Conservation (phyloP, 1,140 invertebrate genomes). For the Drosophila yakuba region DNA sequence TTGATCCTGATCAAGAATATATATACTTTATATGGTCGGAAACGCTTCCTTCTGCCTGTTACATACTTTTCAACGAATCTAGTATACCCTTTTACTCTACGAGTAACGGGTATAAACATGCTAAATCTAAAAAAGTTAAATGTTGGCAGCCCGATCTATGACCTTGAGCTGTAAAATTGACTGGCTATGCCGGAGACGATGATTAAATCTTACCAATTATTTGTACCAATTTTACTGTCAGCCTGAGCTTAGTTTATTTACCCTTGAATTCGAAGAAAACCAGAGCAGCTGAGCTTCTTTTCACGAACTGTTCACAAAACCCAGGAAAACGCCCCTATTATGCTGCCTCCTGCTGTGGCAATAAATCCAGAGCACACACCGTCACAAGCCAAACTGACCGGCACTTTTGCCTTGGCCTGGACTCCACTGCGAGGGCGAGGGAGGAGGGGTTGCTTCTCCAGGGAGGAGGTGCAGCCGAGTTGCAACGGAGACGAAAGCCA, state of each 20-base stretch:
- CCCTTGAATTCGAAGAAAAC: slow-evolving; percentile 20
- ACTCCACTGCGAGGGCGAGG: slow-evolving; percentile 30
- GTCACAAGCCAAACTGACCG: slow-evolving; percentile 43
- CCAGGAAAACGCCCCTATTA: slow-evolving; percentile 17
- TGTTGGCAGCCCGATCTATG: neutral
- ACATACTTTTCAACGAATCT: too few relatives aligned
- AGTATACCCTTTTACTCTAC: too few relatives aligned
- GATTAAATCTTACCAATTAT: slow-evolving; percentile 8
- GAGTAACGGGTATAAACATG: too few relatives aligned
- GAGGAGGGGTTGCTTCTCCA: slow-evolving; percentile 5
- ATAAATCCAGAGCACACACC: slow-evolving; percentile 75
- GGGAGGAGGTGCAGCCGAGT: slow-evolving; percentile 1
- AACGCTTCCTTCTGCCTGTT: too few relatives aligned
- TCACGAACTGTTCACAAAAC: slow-evolving; percentile 6
- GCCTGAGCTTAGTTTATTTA: slow-evolving; percentile 20
- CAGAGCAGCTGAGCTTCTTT: slow-evolving; percentile 18
- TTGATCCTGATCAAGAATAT: too few relatives aligned
- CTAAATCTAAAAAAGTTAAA: neutral
- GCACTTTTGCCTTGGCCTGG: slow-evolving; percentile 74
- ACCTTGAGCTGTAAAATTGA: neutral
- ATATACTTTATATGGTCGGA: too few relatives aligned
- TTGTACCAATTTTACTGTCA: slow-evolving; percentile 25
- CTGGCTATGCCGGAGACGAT: neutral
- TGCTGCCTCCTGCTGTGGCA: slow-evolving; percentile 44
- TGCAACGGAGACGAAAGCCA: slow-evolving; percentile 14